Percentiles rank a stretch among this genome's conserved stretches.
phyloP scores from a whole-genome alignment of 2,888 invertebrate species.

The Timandra comae region DNA sequence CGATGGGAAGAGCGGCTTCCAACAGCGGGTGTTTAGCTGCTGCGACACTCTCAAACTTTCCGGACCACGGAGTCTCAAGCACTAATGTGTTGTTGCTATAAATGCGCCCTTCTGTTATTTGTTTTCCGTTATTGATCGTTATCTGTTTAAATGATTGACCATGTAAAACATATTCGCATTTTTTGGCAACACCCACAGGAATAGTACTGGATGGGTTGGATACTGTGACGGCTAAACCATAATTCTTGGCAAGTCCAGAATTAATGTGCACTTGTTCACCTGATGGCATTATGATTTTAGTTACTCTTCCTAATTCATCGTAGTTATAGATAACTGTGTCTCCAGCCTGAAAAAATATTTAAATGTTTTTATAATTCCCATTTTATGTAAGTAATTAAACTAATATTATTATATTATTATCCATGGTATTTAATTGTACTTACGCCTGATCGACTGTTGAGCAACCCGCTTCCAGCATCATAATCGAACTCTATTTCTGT shows the following conservation, averaged over 20 bases:
- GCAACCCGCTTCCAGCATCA: slow-evolving; percentile 90
- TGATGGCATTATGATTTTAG: slow-evolving; percentile 91
- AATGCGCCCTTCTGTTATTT: slow-evolving; percentile 84
- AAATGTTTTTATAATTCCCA: too few relatives aligned
- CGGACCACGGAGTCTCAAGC: slow-evolving; percentile 85
- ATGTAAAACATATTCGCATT: slow-evolving; percentile 78
- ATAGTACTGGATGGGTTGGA: slow-evolving; percentile 72
- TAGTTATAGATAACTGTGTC: slow-evolving; percentile 95
- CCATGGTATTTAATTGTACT: slow-evolving; percentile 33
- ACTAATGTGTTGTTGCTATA: slow-evolving; percentile 87
- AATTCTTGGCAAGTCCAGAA: slow-evolving; percentile 86
- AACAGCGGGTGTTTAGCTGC: slow-evolving; percentile 88
- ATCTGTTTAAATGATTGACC: slow-evolving; percentile 82
- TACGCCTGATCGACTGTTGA: slow-evolving; percentile 89
- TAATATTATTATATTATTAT: too few relatives aligned
- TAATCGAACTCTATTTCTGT: slow-evolving; percentile 94
- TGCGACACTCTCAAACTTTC: slow-evolving; percentile 85
- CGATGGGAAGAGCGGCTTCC: slow-evolving; percentile 89
- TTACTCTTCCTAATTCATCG: slow-evolving; percentile 91
- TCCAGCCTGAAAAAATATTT: slow-evolving; percentile 78
- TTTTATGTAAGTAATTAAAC: too few relatives aligned
- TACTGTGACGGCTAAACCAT: slow-evolving; percentile 85
- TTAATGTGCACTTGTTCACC: slow-evolving; percentile 90
- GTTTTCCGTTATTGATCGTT: slow-evolving; percentile 81
- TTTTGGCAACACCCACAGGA: slow-evolving; percentile 74